These are phyloP conservation scores for Fulica atra DNA, from an alignment of 2,113 vertebrate genomes.

Conservation along the genomic window DNA sequence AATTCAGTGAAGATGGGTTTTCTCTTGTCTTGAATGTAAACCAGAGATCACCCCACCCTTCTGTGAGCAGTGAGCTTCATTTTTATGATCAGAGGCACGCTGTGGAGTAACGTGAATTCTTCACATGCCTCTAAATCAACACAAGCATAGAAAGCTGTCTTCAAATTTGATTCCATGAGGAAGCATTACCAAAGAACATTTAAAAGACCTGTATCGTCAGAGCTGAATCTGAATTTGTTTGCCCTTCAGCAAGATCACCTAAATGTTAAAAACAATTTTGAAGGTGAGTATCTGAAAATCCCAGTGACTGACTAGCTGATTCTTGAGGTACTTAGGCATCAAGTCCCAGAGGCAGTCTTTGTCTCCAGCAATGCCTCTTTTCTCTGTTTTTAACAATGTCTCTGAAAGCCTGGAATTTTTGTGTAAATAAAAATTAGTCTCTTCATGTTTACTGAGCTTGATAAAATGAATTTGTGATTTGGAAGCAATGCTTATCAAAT, in stretches of 20 bases:
- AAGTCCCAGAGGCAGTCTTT: not conserved
- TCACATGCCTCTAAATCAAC: not conserved
- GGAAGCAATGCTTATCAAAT: not conserved
- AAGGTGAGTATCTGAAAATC: slow-evolving; percentile 21
- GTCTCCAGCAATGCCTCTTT: not conserved
- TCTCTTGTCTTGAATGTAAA: not conserved
- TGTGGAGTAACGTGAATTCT: not conserved
- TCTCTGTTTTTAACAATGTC: not conserved
- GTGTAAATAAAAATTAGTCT: not conserved
- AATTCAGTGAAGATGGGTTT: not conserved
- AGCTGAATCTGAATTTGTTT: slow-evolving; percentile 17
- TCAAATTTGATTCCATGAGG: not conserved
- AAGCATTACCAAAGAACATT: slow-evolving; percentile 1
- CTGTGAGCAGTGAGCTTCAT: not conserved
- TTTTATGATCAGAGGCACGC: not conserved
- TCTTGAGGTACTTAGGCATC: not conserved
- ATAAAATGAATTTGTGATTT: not conserved
- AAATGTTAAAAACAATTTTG: slow-evolving; percentile 23
- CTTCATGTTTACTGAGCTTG: not conserved
- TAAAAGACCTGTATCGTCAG: not conserved
- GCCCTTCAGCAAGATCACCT: not conserved
- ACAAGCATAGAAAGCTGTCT: not conserved
- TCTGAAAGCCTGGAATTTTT: not conserved
- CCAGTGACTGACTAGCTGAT: not conserved
- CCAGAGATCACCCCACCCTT: not conserved